Percentiles rank a stretch among this genome's conserved stretches.
Evolutionary conservation across 2,888 invertebrate genomes (phyloP).

Genomic region (Melanostoma scalare): DNA sequence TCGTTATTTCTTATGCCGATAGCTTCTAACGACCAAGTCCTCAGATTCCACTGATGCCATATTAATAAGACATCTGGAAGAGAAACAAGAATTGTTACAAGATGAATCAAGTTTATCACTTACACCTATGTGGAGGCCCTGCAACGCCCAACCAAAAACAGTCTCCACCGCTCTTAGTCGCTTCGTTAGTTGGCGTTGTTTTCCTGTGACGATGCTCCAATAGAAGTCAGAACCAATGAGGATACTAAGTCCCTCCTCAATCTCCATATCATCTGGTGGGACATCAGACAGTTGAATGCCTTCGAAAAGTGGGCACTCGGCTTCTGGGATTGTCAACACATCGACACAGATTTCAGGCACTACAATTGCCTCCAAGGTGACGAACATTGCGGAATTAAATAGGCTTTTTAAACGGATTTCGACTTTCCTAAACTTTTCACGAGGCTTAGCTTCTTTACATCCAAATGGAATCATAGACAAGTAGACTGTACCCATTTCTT

Average conservation of each 20-base stretch:
- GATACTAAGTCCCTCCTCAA: slow-evolving; percentile 21
- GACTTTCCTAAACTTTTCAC: slow-evolving; percentile 7
- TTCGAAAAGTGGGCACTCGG: slow-evolving; percentile 7
- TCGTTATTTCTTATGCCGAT: slow-evolving; percentile 24
- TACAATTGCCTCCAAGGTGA: slow-evolving; percentile 24
- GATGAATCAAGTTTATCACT: slow-evolving; percentile 2
- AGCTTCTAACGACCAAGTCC: slow-evolving; percentile 18
- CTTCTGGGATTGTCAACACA: slow-evolving; percentile 20
- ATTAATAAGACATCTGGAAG: slow-evolving; percentile 11
- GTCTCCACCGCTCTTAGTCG: slow-evolving; percentile 31
- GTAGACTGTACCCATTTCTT: not conserved
- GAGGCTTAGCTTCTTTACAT: slow-evolving; percentile 1
- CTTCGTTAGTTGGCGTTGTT: slow-evolving; percentile 7
- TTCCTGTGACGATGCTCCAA: slow-evolving; percentile 34
- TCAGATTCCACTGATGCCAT: not conserved
- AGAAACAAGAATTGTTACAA: slow-evolving; percentile 9
- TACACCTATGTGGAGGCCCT: slow-evolving; percentile 16
- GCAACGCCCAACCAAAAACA: slow-evolving; percentile 29
- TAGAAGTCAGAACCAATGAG: slow-evolving; percentile 24
- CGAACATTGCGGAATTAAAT: not conserved
- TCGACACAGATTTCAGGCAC: slow-evolving; percentile 52
- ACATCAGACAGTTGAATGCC: slow-evolving; percentile 27
- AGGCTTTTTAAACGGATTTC: slow-evolving; percentile 5
- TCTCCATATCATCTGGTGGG: not conserved
- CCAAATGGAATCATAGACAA: slow-evolving; percentile 35